A percentile compares a stretch with the other conserved stretches of the same genome.
These are phyloP conservation scores for Scomber scombrus DNA, from an alignment of 2,113 vertebrate genomes.

Conservation along the genomic window DNA sequence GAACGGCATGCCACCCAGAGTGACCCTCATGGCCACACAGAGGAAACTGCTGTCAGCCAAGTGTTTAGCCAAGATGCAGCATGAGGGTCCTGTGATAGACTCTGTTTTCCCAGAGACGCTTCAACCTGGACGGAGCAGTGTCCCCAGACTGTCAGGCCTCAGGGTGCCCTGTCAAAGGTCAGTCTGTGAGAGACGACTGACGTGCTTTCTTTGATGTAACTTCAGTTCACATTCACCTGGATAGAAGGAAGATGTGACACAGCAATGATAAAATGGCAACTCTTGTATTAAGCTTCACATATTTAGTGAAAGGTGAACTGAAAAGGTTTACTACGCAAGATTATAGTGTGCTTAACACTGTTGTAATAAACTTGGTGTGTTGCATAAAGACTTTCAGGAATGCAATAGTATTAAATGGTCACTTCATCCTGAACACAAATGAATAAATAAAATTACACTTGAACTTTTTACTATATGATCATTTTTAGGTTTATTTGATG, in stretches of 20 bases:
- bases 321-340: not conserved
- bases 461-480: too few species aligned
- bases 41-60: slow-evolving; percentile 76
- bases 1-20: slow-evolving; percentile 68
- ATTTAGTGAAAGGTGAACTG: not conserved
- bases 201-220: slow-evolving; percentile 1
- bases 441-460: too few species aligned
- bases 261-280: not conserved
- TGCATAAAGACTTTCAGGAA: not conserved
- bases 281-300: not conserved
- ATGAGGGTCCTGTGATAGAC: slow-evolving; percentile 55
- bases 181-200: not conserved
- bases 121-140: slow-evolving; percentile 35
- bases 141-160: slow-evolving; percentile 22
- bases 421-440: not conserved
- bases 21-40: slow-evolving; percentile 71
- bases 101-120: slow-evolving; percentile 48
- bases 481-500: not conserved
- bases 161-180: slow-evolving; percentile 36
- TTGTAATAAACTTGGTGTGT: not conserved
- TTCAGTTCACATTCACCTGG: not conserved
- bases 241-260: not conserved
- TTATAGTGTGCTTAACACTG: too few species aligned
- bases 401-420: too few species aligned
- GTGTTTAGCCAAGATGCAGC: slow-evolving; percentile 52